These are phyloP conservation scores for Caenorhabditis macrosperma DNA, from an alignment of 2,888 invertebrate genomes.

Conservation along the genomic window DNA sequence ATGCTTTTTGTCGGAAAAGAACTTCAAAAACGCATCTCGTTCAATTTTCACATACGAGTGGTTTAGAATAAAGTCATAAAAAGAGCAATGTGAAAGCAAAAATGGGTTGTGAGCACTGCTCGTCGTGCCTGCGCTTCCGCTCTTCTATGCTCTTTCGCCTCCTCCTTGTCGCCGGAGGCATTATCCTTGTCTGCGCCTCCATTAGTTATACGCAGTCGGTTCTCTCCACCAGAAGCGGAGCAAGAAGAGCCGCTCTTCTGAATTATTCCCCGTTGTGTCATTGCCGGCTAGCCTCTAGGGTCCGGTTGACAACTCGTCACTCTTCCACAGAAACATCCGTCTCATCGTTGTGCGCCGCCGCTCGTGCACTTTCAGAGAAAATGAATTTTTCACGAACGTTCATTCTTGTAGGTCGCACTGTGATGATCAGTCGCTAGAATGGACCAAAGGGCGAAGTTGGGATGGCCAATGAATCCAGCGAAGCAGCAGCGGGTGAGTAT, in stretches of 20 bases:
- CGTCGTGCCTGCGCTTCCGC: conserved; percentile 8
- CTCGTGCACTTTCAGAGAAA: conserved; percentile 35
- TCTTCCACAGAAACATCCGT: not conserved
- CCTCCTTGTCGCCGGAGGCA: not conserved
- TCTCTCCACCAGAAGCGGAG: conserved; percentile 12
- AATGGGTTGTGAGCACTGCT: conserved; percentile 16
- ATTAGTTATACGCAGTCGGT: no score
- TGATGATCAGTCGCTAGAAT: not conserved
- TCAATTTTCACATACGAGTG: not conserved
- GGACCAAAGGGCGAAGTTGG: not conserved
- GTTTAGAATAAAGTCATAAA: conserved; percentile 27
- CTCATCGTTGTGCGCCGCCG: no score
- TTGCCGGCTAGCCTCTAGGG: conserved; percentile 29
- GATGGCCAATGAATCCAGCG: conserved; percentile 36
- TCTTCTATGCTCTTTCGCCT: not conserved
- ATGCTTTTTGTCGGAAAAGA: no score
- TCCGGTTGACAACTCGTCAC: conserved; percentile 44
- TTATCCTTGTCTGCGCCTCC: not conserved
- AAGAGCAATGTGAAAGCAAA: conserved; percentile 10
- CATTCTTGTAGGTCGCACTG: no score
- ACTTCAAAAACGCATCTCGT: not conserved
- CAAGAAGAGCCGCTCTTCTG: conserved; percentile 20
- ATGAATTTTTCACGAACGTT: no score
- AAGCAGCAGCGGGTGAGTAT: conserved; percentile 19
- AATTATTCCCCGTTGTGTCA: conserved; percentile 58